phyloP scores from a whole-genome alignment of 2,888 invertebrate genomes.

The Seira musarum region DNA sequence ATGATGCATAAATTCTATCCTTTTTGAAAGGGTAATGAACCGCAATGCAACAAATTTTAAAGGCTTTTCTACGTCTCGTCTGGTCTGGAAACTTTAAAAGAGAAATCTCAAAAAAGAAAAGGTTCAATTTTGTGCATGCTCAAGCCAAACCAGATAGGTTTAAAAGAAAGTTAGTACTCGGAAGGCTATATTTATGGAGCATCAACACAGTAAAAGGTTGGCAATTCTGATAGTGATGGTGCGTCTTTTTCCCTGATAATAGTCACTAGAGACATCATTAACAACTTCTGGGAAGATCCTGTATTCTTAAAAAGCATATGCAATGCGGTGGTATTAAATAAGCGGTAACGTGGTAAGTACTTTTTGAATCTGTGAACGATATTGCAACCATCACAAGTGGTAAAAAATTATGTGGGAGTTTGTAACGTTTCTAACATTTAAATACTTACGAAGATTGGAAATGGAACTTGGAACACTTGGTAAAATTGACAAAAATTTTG shows the following conservation, averaged over 20 bases:
- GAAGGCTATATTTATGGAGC: not conserved
- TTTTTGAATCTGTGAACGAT: not conserved
- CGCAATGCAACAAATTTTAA: no score
- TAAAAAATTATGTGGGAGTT: not conserved
- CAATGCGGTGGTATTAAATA: no score
- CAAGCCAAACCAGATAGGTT: no score
- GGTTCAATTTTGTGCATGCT: not conserved
- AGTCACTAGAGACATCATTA: not conserved
- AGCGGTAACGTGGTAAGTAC: not conserved
- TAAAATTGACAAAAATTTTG: no score
- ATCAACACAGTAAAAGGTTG: not conserved
- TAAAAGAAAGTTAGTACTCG: no score
- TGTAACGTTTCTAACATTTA: no score
- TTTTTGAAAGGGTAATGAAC: not conserved
- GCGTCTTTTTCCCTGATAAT: not conserved
- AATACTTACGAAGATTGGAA: no score
- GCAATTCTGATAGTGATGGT: no score
- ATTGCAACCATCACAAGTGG: not conserved
- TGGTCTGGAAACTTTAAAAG: no score
- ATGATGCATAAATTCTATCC: not conserved
- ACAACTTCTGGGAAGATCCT: not conserved
- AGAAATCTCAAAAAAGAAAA: not conserved
- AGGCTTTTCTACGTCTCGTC: no score
- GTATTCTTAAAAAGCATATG: not conserved
- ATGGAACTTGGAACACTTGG: no score